Base-by-base conservation (phyloP, 2,888 invertebrate genomes). In the Resseliella maxima region DNA sequence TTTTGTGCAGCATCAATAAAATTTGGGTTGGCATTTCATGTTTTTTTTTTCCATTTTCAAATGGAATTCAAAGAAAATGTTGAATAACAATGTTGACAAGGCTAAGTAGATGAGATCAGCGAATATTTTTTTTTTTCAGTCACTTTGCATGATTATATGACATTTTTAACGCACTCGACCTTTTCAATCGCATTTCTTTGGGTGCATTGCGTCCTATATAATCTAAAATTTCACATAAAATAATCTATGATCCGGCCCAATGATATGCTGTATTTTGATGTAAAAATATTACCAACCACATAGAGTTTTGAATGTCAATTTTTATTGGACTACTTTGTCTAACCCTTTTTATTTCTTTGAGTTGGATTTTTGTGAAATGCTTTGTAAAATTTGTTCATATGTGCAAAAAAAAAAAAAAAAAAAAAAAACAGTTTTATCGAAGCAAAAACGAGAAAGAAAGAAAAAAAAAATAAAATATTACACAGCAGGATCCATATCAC, bases 251-350 rank as follows among this genome's bases (percentile, higher is more conserved):
- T 5, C 5, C 72, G 72, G 27, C 72, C 31, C 72, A 31, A 2
- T 72, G 31, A 10, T 31, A 21, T 72, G 5, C 24, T 31, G 31
- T 35, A 12, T 31, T 72, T 5, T 12, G 31, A 72, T 31, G 31
- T 15, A 59, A 59, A 6, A 50, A 50, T 18, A 50, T 12, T 3
- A 18, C 50, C 21, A 50, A 21, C 10, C 21, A 18, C 8, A 59
- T 6, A n/a, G 24, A 50, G 59, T 72, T 35, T 72, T n/a, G n/a
- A 72, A 72, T 72, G 72, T 31, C 31, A n/a, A 72, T 72, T 72
- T 72, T 72, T 72, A 72, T 72, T 72, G 31, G 59, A 35, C 72
- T 72, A 72, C 35, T 72, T 72, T 72, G 72, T 31, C 72, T 12
- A 72, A 72, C 31, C 72, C 72, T 59, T 72, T 72, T 72, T 72